Evolutionary conservation across 2,113 vertebrate genomes (phyloP).

Genomic region (Narcine bancroftii): DNA sequence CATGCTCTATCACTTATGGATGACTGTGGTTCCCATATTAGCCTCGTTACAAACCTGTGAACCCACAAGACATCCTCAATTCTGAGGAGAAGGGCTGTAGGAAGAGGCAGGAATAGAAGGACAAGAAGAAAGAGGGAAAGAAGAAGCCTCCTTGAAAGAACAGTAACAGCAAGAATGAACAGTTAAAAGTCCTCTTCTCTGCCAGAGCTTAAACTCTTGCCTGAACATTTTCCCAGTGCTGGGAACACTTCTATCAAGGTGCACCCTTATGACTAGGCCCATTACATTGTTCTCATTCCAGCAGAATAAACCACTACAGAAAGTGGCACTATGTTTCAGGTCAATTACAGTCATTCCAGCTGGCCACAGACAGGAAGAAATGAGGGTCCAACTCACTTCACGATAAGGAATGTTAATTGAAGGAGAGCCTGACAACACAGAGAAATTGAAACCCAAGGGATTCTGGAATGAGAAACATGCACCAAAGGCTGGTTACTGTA

Average conservation of each 20-base stretch:
- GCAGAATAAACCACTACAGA: neutral
- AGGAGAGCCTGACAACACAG: neutral
- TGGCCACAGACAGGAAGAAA: neutral
- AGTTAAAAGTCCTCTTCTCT: neutral
- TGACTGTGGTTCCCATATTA: too few relatives aligned
- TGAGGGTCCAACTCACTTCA: neutral
- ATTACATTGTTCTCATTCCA: neutral
- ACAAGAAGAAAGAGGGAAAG: too few relatives aligned
- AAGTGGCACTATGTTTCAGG: neutral
- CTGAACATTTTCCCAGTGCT: neutral
- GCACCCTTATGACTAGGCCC: neutral
- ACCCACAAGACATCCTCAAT: too few relatives aligned
- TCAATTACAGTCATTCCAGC: neutral
- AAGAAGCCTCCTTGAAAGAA: neutral
- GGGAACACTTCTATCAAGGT: neutral
- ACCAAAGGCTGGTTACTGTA: neutral
- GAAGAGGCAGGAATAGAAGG: too few relatives aligned
- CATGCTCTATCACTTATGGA: too few relatives aligned
- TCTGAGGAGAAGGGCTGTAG: too few relatives aligned
- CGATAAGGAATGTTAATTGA: slow-evolving; percentile 20
- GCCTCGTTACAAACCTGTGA: too few relatives aligned
- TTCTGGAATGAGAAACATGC: neutral
- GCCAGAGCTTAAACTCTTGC: too few relatives aligned
- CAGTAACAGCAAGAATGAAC: neutral
- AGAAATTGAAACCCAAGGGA: neutral